Conservation (phyloP, 1,140 invertebrate genomes). For the Dendroctonus valens region DNA sequence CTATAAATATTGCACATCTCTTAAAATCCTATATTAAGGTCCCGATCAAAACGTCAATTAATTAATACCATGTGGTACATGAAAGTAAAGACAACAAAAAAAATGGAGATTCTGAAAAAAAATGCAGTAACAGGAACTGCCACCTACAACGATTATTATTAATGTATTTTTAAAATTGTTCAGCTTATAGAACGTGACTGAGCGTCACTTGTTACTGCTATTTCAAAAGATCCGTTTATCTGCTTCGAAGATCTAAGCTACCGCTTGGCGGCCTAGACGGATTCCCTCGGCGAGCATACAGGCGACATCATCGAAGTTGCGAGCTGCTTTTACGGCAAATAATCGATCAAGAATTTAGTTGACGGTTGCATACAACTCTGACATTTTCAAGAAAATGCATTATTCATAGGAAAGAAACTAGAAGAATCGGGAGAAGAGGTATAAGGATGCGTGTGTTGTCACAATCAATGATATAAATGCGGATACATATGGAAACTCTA, state of each 20-base stretch:
- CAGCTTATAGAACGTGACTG: too few relatives aligned
- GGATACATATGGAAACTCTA: not conserved
- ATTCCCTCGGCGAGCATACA: constrained; percentile 9
- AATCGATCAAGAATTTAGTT: constrained; percentile 31
- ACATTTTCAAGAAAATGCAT: constrained; percentile 24
- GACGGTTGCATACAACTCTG: constrained; percentile 21
- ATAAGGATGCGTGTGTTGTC: constrained; percentile 4
- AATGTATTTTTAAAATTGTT: too few relatives aligned
- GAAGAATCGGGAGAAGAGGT: constrained; percentile 16
- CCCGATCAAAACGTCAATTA: too few relatives aligned
- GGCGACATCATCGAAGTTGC: constrained; percentile 22
- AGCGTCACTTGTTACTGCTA: constrained; percentile 9
- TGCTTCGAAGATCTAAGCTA: constrained; percentile 22
- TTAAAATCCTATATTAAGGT: too few relatives aligned
- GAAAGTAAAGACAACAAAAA: too few relatives aligned
- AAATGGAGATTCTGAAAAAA: too few relatives aligned
- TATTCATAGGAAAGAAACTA: constrained; percentile 17
- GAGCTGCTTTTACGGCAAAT: constrained; percentile 23
- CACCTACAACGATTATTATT: too few relatives aligned
- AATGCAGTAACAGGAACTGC: too few relatives aligned
- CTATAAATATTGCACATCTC: too few relatives aligned
- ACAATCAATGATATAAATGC: constrained; percentile 12
- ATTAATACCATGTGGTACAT: too few relatives aligned
- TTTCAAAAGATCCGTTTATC: constrained; percentile 20
- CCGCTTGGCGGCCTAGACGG: constrained; percentile 19